Percentiles rank a stretch among this genome's conserved stretches.
phyloP scores from a whole-genome alignment of 2,888 invertebrate species.

The Frankliniella fusca region DNA sequence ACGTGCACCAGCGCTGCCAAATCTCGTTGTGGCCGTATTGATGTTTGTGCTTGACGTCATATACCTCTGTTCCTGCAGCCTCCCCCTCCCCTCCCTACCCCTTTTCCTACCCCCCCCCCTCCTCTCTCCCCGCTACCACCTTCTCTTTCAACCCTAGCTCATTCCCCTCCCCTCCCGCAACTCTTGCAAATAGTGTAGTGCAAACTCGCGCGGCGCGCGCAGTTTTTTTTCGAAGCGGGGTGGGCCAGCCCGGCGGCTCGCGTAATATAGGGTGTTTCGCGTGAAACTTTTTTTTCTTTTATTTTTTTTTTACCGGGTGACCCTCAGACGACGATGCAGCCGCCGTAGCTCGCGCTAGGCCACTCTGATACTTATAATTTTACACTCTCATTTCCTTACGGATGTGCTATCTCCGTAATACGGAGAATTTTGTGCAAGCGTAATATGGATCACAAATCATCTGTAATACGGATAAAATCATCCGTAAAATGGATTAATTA shows the following conservation, averaged over 20 bases:
- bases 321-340: not conserved
- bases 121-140: not conserved
- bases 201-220: conserved; percentile 2
- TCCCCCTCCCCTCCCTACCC: not conserved
- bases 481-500: too few species aligned
- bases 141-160: too few species aligned
- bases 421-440: too few species aligned
- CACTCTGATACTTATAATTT: not conserved
- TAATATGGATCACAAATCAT: too few species aligned
- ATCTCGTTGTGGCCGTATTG: conserved; percentile 22
- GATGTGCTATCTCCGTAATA: too few species aligned
- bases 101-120: not conserved
- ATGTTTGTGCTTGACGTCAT: conserved; percentile 26
- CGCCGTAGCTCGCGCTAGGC: too few species aligned
- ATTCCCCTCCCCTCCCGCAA: not conserved
- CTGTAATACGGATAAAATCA: too few species aligned
- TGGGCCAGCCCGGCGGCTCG: not conserved
- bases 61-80: conserved; percentile 18
- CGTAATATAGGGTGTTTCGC: conserved; percentile 2
- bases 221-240: not conserved
- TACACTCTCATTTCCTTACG: too few species aligned
- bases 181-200: conserved; percentile 24
- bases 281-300: not conserved
- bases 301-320: not conserved
- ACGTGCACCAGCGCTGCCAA: conserved; percentile 17